Base-by-base conservation (phyloP, 92 coral and sea anemone genomes). In the Plumapathes pennacea region DNA sequence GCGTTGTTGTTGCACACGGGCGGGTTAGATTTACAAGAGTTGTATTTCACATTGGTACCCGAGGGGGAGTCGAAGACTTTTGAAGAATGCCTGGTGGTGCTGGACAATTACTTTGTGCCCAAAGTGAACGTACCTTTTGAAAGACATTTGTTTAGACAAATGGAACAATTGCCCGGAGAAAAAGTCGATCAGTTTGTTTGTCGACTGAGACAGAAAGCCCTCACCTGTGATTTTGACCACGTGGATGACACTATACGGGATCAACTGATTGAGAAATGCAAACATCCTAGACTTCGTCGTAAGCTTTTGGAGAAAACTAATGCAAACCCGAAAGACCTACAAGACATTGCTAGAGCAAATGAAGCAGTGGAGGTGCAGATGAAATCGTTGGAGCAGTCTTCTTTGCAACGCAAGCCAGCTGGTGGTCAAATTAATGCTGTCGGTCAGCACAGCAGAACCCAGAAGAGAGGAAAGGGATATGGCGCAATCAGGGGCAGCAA, bases 181-280 rank as follows among this genome's bases (percentile, higher is more conserved):
- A 38, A 63, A 29, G 62, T 72, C 26, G 57, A 62, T 53, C 72
- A 62, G 38, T 73, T 54, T 51, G 73, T 78, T 39, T 67, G 53
- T 20, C 76, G 76, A 28, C 37, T 77, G 67, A 60, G 71, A 38
- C 86, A 64, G 28, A 63, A 80, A 37, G 76, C 86, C 30, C 31
- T 24, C 49, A 41, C 58, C 44, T 65, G 84, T 56, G 74, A 82
- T 25, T 82, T 81, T 58, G 51, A 26, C 5, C 60, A 60, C 13
- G 66, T 57, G 28, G 77, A 73, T 23, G 88, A 81, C 26, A 29
- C 71, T 18, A 82, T 82, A 14, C 30, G 86, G 38, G 86, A 85
- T 46, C 83, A 85, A 53, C 29, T 79, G 25, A 85, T 73, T 32
- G 86, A 79, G 48, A 78, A 46, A 43, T 85, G 86, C 50, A 45